Base-by-base conservation (phyloP, 37 sponge, comb jelly and placozoan species). In the Lycopodina hypogea region DNA sequence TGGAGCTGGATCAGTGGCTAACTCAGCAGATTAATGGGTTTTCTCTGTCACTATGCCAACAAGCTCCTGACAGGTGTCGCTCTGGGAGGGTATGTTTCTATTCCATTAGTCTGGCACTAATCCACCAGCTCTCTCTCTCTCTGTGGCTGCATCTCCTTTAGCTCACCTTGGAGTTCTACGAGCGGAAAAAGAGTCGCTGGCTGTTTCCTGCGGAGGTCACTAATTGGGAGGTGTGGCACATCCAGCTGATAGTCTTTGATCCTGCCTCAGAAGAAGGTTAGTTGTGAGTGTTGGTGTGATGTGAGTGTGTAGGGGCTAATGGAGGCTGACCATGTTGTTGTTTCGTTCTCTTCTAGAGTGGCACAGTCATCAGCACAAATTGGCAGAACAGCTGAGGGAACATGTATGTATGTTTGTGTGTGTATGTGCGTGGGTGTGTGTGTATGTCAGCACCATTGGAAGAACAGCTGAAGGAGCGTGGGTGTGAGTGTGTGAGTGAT, bases 111-210 rank as follows among this genome's bases (percentile, higher is more conserved):
- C 3, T 23, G 6, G 60, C 60, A 28, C 3, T 59, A 7, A 66
- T 21, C 3, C 15, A 36, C 36, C 37, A 3, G 8, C 36, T 29
- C 67, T 30, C 67, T 59, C 60, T 17, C 60, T 12, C 60, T 12
- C 60, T 59, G 14, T 59, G 28, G 12, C n/a, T 6, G 28, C 17
- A 17, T 53, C 17, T 17, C 17, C 55, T 70, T 24, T 42, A 85
- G 89, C 68, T 92, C 14, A 77, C 78, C 28, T 64, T 95, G 60
- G 96, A 97, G 87, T 97, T 97, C 80, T 97, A 72, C 67, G 94
- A 97, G 69, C 77, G 80, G 67, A 88, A 87, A 68, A 93, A 93
- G 41, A 86, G 87, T 68, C 78, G 92, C 0, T 97, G 97, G 97
- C 83, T 93, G 24, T 73, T 97, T 30, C 87, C 89, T 0, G 69